Conservation (phyloP, 1,140 invertebrate genomes). For the Calycopis cecrops region DNA sequence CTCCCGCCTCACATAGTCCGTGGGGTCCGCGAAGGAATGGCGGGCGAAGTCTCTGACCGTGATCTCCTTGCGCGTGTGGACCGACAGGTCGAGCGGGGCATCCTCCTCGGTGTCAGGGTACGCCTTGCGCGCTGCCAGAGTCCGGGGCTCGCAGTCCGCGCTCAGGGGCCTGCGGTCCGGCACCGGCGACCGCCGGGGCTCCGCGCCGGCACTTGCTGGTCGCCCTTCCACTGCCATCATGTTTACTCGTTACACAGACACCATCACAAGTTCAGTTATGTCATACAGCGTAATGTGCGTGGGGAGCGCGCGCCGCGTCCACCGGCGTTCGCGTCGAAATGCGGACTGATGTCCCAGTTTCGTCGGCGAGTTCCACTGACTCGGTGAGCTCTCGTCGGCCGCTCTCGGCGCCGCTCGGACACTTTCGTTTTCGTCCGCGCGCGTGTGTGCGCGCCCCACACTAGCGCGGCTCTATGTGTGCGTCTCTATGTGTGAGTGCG, state of each 20-base stretch:
- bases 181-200: constrained; percentile 39
- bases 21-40: constrained; percentile 57
- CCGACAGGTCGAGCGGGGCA: constrained; percentile 78
- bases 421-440: constrained; percentile 68
- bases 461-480: constrained; percentile 38
- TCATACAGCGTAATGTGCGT: constrained; percentile 59
- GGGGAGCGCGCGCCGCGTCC: constrained; percentile 52
- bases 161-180: constrained; percentile 50
- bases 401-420: constrained; percentile 59
- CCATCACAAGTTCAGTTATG: constrained; percentile 65
- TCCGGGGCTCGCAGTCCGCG: constrained; percentile 54
- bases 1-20: constrained; percentile 64
- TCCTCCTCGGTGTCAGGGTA: constrained; percentile 70
- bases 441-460: constrained; percentile 42
- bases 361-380: constrained; percentile 71
- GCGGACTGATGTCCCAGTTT: constrained; percentile 70
- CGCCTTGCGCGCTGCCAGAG: constrained; percentile 66
- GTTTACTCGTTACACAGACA: constrained; percentile 52
- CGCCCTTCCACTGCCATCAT: constrained; percentile 66
- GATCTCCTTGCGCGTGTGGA: constrained; percentile 65
- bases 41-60: constrained; percentile 68
- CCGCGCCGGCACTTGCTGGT: constrained; percentile 53
- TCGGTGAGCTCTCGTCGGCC: constrained; percentile 66
- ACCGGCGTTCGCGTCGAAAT: constrained; percentile 56
- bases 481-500: constrained; percentile 34